Evolutionary conservation across 1,140 invertebrate species (phyloP).

Genomic region (Grapholita molesta): DNA sequence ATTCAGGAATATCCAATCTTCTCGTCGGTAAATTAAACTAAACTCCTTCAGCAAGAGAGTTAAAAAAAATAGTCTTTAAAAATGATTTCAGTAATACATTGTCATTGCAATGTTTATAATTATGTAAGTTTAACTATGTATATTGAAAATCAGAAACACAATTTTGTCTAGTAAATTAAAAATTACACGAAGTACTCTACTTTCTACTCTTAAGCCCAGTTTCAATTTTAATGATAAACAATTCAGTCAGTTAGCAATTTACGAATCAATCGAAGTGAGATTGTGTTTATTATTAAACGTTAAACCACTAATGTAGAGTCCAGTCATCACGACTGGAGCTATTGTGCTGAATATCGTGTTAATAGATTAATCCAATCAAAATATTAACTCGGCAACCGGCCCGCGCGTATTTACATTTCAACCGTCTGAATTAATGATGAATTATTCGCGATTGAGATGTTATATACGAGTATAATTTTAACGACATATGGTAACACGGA

Average conservation of each 20-base stretch:
- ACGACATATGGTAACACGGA: neutral
- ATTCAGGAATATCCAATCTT: neutral
- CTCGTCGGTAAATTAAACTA: neutral
- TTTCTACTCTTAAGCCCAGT: too few relatives aligned
- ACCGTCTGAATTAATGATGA: conserved; percentile 52
- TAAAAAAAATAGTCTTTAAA: too few relatives aligned
- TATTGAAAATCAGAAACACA: too few relatives aligned
- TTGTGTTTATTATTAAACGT: conserved; percentile 21
- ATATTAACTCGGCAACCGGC: conserved; percentile 69
- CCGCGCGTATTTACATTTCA: conserved; percentile 66
- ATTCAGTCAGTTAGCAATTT: neutral
- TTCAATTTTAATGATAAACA: neutral
- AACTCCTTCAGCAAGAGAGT: too few relatives aligned
- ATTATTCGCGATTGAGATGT: conserved; percentile 45
- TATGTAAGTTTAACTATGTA: too few relatives aligned
- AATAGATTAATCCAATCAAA: conserved; percentile 75
- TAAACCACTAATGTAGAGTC: conserved; percentile 9
- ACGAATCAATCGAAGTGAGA: conserved; percentile 3
- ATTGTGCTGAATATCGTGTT: conserved; percentile 62
- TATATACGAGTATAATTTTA: conserved; percentile 4
- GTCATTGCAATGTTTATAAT: too few relatives aligned
- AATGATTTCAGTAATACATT: too few relatives aligned
- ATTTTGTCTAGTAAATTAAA: neutral
- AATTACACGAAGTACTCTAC: neutral
- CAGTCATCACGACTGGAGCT: conserved; percentile 35